phyloP scores from a whole-genome alignment of 2,113 vertebrate species.

The Spheniscus mendiculus region DNA sequence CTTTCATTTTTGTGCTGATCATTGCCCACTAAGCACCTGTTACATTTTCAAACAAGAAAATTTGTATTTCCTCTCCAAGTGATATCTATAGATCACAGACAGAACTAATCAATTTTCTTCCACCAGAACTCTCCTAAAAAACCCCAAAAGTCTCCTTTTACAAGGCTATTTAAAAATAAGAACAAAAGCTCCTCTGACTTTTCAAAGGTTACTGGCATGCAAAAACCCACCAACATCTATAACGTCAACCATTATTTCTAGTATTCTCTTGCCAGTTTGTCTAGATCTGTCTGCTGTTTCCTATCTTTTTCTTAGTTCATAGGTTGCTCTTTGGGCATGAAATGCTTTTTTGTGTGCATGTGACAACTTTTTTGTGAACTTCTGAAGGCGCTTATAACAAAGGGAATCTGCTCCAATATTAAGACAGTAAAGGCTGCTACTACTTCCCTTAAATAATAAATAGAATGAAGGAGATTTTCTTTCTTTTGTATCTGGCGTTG shows the following conservation, averaged over 20 bases:
- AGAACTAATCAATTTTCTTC: neutral
- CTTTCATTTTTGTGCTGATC: neutral
- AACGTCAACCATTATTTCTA: neutral
- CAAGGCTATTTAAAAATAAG: neutral
- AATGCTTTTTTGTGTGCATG: neutral
- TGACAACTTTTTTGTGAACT: neutral
- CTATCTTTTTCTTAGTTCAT: neutral
- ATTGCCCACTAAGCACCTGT: neutral
- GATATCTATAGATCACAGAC: neutral
- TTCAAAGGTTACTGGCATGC: neutral
- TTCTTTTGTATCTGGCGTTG: neutral
- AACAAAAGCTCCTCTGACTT: neutral
- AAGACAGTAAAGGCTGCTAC: neutral
- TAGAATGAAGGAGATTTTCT: neutral
- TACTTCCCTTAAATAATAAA: neutral
- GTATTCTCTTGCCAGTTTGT: neutral
- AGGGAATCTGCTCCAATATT: neutral
- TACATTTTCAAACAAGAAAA: neutral
- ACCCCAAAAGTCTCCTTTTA: neutral
- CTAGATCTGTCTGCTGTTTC: neutral
- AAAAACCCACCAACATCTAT: neutral
- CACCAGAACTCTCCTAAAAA: neutral
- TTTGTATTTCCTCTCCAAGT: neutral
- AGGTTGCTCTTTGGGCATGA: neutral
- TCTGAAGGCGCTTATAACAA: neutral